A percentile compares a stretch with the other conserved stretches of the same genome.
phyloP scores from a whole-genome alignment of 2,113 vertebrate genomes.

The Peucedramus taeniatus region DNA sequence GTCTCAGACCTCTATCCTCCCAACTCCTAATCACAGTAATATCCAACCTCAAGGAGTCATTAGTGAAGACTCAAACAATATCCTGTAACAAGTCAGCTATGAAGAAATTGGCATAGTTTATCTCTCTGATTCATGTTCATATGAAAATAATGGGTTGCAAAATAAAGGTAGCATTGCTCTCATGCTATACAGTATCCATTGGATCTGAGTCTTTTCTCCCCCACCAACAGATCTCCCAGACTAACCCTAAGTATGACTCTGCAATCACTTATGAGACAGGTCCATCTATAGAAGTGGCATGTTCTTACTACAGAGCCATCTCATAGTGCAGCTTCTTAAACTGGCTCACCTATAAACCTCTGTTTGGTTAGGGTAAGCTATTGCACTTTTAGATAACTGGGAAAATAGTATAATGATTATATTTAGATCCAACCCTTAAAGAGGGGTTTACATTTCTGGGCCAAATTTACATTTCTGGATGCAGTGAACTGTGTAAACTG shows the following conservation, averaged over 20 bases:
- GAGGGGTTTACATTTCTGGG: slow-evolving; percentile 44
- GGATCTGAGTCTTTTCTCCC: background rate
- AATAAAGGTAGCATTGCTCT: slow-evolving; percentile 50
- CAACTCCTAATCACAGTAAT: slow-evolving; percentile 70
- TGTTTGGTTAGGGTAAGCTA: slow-evolving; percentile 9
- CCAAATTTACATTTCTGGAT: slow-evolving; percentile 35
- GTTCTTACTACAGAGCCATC: background rate
- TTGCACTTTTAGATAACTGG: slow-evolving; percentile 45
- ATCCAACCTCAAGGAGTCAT: slow-evolving; percentile 69
- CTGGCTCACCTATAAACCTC: slow-evolving; percentile 16
- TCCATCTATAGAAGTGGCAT: slow-evolving; percentile 22
- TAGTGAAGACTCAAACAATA: slow-evolving; percentile 64
- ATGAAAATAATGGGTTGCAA: slow-evolving; percentile 65
- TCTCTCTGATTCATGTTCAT: slow-evolving; percentile 62
- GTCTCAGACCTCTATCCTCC: slow-evolving; percentile 68
- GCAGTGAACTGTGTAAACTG: slow-evolving; percentile 40
- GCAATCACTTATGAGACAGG: background rate
- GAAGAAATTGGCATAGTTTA: slow-evolving; percentile 65
- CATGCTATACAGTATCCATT: background rate
- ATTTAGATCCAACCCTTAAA: slow-evolving; percentile 31
- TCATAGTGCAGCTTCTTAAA: slow-evolving; percentile 48
- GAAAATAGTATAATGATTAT: slow-evolving; percentile 21
- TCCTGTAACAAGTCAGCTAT: slow-evolving; percentile 60
- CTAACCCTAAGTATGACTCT: slow-evolving; percentile 11
- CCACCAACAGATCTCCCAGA: background rate